Evolutionary conservation across 2,113 vertebrate species (phyloP), one percentile per base, ranked within the genome.

Genomic region (Lasiurus borealis): DNA sequence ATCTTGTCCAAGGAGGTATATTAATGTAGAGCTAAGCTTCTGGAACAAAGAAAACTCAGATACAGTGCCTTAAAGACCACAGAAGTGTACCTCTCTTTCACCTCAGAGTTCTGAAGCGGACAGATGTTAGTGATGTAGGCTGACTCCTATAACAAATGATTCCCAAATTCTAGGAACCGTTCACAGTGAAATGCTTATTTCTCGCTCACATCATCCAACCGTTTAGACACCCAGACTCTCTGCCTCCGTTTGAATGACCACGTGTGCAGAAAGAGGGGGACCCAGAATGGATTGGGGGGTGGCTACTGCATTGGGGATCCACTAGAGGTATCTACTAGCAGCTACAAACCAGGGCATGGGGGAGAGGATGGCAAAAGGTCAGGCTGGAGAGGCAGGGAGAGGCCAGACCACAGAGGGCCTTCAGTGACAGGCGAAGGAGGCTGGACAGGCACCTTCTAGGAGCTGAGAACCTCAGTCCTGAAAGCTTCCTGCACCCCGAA

Each of bases 181-280:
- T 90, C 34, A 87, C 25, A 90, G 72, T 83, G 57, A 83, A 86
- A 54, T 90, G 27, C 14, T 64, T 85, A n/a, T 76, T 89, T 92
- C 48, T 93, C 72, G 11, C 25, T 86, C 59, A 86, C n/a, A 83
- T 77, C 50, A 71, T 25, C 23, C 57, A 59, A 59, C 57, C n/a
- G 82, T 73, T 92, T 89, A 69, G n/a, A 31, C 27, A 69, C 3
- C 44, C 19, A 64, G 71, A 27, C 6, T 82, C n/a, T n/a, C 50
- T 50, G 72, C 40, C 40, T 90, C 27, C 88, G 36, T 80, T 85
- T 69, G n/a, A 46, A 31, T 77, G 44, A 69, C 21, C 29, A 52
- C 76, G 23, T 76, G 48, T n/a, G 23, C 23, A 80, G 31, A 57
- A 95, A 88, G 52, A 72, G 23, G 36, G 31, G 10, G 27, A 50